Evolutionary conservation across 1,140 invertebrate genomes (phyloP), one percentile per base, ranked within the genome.

Genomic region (Vanessa atalanta): DNA sequence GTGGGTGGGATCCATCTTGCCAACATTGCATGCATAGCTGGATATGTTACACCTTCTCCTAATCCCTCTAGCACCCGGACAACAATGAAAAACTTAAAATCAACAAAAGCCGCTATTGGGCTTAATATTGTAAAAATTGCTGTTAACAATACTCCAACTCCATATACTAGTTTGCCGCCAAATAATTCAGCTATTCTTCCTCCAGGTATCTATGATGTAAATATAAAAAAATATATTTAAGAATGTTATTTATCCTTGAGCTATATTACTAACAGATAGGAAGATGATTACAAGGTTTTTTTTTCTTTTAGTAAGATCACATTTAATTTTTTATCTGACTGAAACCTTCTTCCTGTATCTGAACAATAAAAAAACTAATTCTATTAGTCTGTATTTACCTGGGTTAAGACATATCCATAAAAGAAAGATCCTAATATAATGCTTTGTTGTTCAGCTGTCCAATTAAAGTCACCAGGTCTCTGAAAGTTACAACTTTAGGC

Each of bases 371-470:
- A 48, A 50, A 50, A 50, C 13, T 13, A 43, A 9, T 9, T 31
- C 26, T 15, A 1, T 6, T 0, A 50, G n/a, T 55, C n/a, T 8
- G 15, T 23, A 47, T 65, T 72, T 85, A 93, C 94, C 93, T 98
- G 97, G 20, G 97, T 97, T 61, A 97, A 86, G 8, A 98, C 95
- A 93, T 98, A 98, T 66, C 97, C 97, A 84, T 96, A 96, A 91
- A 97, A 98, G 92, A 98, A 98, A 61, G 96, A 95, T 11, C 97
- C 96, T 55, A 98, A 92, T 75, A 98, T 96, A 71, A 97, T 89
- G 65, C 96, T 96, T 90, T 97, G 97, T 12, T 95, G 96, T 68
- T 93, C 94, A 88, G 96, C 95, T 82, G 95, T 94, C 97, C 97
- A 98, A 43, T 93, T 93, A 79, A 97, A 97, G 83, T 96, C 95